These are phyloP conservation scores for Sciurus niger DNA, from an alignment of 2,113 vertebrate species.

Conservation along the genomic window DNA sequence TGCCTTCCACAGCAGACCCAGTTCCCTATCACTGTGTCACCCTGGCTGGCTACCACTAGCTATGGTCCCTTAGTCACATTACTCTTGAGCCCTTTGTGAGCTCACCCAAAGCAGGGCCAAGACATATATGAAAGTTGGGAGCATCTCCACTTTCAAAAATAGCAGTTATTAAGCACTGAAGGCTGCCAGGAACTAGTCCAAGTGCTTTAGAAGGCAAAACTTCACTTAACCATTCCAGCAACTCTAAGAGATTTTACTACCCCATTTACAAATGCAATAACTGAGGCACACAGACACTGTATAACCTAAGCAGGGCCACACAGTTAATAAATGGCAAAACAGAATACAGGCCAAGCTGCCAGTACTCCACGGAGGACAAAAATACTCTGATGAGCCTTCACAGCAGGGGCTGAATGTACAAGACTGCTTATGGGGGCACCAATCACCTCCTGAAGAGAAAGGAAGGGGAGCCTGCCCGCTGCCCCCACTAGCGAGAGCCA, in stretches of 20 bases:
- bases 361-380: not conserved
- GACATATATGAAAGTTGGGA: no score
- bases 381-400: not conserved
- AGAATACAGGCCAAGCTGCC: not conserved
- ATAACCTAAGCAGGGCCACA: not conserved
- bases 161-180: no score
- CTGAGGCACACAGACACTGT: not conserved
- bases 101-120: no score
- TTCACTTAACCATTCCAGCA: not conserved
- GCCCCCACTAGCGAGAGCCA: no score
- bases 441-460: no score
- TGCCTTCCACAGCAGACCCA: not conserved
- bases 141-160: no score
- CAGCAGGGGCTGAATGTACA: not conserved
- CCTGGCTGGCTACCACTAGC: no score
- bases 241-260: not conserved
- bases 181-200: not conserved
- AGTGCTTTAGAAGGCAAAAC: not conserved
- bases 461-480: no score
- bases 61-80: no score
- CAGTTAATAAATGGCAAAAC: not conserved
- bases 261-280: not conserved
- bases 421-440: no score
- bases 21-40: no score
- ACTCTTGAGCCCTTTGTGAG: no score